phyloP scores from a whole-genome alignment of 2,888 invertebrate species.

The Stomorhina lunata region DNA sequence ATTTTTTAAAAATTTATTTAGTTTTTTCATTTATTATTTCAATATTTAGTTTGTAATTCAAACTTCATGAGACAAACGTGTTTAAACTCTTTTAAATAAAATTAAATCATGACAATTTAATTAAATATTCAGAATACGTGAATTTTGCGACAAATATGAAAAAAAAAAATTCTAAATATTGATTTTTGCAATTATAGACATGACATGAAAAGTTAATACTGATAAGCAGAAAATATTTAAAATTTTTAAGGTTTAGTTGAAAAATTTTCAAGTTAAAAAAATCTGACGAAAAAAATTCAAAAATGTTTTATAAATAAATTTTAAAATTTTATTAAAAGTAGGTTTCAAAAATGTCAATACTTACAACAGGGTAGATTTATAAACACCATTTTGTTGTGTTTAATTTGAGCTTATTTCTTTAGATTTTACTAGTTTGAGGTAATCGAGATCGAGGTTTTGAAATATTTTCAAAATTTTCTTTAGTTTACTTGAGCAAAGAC shows the following conservation, averaged over 20 bases:
- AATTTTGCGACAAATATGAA: not conserved
- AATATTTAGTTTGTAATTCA: slow-evolving; percentile 25
- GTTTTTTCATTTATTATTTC: not conserved
- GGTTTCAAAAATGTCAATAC: slow-evolving; percentile 44
- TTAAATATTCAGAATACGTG: slow-evolving; percentile 17
- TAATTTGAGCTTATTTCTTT: not conserved
- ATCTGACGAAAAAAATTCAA: not conserved
- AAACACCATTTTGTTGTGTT: slow-evolving; percentile 68
- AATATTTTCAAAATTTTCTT: too few species aligned
- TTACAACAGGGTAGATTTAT: slow-evolving; percentile 67
- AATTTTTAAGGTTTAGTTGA: not conserved
- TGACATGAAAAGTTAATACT: slow-evolving; percentile 34
- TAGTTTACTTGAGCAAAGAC: not conserved
- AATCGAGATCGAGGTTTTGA: slow-evolving; percentile 1
- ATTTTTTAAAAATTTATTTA: slow-evolving; percentile 1
- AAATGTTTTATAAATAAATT: not conserved
- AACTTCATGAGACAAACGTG: slow-evolving; percentile 38
- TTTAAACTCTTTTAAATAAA: slow-evolving; percentile 23
- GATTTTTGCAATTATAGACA: slow-evolving; percentile 33
- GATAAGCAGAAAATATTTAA: slow-evolving; percentile 20
- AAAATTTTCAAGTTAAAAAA: not conserved
- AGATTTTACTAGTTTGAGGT: not conserved
- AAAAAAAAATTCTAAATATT: slow-evolving; percentile 38
- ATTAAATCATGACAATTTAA: not conserved
- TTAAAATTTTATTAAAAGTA: not conserved